Evolutionary conservation across 2,113 vertebrate species (phyloP).

Genomic region (Nycticorax nycticorax): DNA sequence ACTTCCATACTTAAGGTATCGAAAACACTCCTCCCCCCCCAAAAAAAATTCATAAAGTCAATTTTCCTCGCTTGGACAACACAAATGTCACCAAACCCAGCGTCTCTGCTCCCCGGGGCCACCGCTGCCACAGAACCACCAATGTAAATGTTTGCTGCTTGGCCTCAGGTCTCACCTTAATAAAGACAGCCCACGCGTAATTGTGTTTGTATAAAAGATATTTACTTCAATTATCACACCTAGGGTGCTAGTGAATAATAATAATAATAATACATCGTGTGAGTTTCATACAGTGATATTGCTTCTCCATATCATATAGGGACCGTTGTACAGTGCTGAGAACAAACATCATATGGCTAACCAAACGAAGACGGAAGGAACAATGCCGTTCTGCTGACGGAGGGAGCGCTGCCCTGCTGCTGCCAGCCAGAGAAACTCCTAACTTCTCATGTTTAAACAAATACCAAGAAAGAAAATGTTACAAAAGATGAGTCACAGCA

Average conservation of each 20-base stretch:
- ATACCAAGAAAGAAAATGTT: slow-evolving; percentile 81
- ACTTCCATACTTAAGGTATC: not conserved
- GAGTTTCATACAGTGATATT: slow-evolving; percentile 99
- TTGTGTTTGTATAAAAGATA: slow-evolving; percentile 99
- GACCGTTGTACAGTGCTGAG: slow-evolving; percentile 99
- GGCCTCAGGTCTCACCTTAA: slow-evolving; percentile 63
- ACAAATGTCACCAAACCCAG: not conserved
- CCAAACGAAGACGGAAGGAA: slow-evolving; percentile 78
- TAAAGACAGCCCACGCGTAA: slow-evolving; percentile 80
- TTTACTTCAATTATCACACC: slow-evolving; percentile 99
- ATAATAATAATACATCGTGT: slow-evolving; percentile 96
- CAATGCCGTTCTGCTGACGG: slow-evolving; percentile 69
- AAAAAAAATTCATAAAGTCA: not conserved
- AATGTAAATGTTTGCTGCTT: slow-evolving; percentile 75
- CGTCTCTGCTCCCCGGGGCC: not conserved
- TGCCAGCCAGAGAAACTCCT: slow-evolving; percentile 80
- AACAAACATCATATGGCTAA: slow-evolving; percentile 89
- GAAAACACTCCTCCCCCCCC: not conserved
- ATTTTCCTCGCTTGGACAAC: not conserved
- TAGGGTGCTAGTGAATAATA: slow-evolving; percentile 99
- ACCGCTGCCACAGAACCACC: not conserved
- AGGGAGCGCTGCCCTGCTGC: slow-evolving; percentile 71
- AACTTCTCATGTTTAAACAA: slow-evolving; percentile 74
- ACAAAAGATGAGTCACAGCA: slow-evolving; percentile 82
- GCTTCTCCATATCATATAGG: slow-evolving; percentile 99